Base-by-base conservation (phyloP, 2,113 vertebrate genomes). In the Antechinus flavipes region DNA sequence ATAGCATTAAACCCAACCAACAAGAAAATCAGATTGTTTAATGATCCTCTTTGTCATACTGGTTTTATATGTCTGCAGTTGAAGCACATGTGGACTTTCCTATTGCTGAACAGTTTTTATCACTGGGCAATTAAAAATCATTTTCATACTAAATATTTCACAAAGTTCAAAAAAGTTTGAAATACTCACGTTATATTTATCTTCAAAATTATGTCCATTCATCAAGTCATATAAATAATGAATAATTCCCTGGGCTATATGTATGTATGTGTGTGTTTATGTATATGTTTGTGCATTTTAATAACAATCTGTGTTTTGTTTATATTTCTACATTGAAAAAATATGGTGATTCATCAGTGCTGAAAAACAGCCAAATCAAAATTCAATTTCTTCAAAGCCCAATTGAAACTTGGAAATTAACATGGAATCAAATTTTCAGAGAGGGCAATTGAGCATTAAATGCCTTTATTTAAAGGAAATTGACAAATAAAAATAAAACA, bases 21-120 rank as follows among this genome's bases (percentile, higher is more conserved):
- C 97, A 99, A 98, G 98, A 99, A 99, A 99, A 98, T 99, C 98
- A 97, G 98, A 98, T 99, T 98, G 97, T 97, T 99, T 99, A 99
- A 99, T 98, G 98, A 98, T 98, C 90, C 11, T 97, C 98, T 98
- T 98, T 98, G 98, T 98, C 98, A 98, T 98, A 98, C 96, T 98
- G 97, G 95, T 98, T 99, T 99, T 99, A 98, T 98, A 98, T 98
- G 97, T 98, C 98, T 98, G 97, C 96, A 30, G 42, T 97, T 96
- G 97, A 98, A 98, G 97, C 98, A 98, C 96, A 98, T 98, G 97
- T 98, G 96, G 96, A 97, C 94, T 97, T 98, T 97, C 97, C 96
- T 98, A 95, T 97, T 96, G 89, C 96, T 97, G 95, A 96, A 96
- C 9, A 92, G 49, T 90, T 97, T 97, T 97, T 94, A 97, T 97